Evolutionary conservation across 2,797 vertebrate species (phyloP).

Genomic region (Sparus aurata): DNA sequence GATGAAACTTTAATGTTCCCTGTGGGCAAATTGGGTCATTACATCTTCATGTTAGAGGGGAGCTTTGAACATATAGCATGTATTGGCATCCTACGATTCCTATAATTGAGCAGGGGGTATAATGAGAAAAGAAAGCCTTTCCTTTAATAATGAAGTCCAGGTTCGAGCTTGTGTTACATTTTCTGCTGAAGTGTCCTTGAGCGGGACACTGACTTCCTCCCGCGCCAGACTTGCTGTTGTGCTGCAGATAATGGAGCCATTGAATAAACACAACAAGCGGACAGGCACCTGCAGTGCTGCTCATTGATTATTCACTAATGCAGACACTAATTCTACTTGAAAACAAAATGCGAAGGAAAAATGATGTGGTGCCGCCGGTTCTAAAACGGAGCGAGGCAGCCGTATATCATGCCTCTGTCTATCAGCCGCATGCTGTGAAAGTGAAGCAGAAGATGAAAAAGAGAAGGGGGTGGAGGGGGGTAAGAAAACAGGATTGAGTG

Average conservation of each 20-base stretch:
- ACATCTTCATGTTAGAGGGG: slow-evolving; percentile 57
- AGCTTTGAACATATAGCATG: slow-evolving; percentile 38
- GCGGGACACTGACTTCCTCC: slow-evolving; percentile 10
- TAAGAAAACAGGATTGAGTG: slow-evolving; percentile 66
- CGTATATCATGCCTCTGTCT: slow-evolving; percentile 61
- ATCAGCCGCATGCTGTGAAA: slow-evolving; percentile 63
- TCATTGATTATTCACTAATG: slow-evolving; percentile 64
- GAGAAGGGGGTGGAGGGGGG: slow-evolving; percentile 27
- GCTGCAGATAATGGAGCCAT: slow-evolving; percentile 21
- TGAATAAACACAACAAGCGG: slow-evolving; percentile 49
- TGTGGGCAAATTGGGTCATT: slow-evolving; percentile 66
- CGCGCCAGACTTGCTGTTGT: neutral
- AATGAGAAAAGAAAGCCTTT: slow-evolving; percentile 24
- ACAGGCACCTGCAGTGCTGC: slow-evolving; percentile 53
- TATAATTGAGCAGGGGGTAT: slow-evolving; percentile 21
- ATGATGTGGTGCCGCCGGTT: slow-evolving; percentile 36
- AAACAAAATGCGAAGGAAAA: slow-evolving; percentile 64
- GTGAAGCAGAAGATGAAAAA: slow-evolving; percentile 64
- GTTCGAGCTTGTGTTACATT: slow-evolving; percentile 35
- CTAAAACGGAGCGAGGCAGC: slow-evolving; percentile 39
- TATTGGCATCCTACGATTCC: slow-evolving; percentile 42
- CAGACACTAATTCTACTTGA: slow-evolving; percentile 56
- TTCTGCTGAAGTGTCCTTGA: slow-evolving; percentile 55
- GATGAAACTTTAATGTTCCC: slow-evolving; percentile 75
- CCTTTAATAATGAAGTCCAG: slow-evolving; percentile 13